Evolutionary conservation across 2,797 vertebrate genomes (phyloP).

Genomic region (Natrix natrix): DNA sequence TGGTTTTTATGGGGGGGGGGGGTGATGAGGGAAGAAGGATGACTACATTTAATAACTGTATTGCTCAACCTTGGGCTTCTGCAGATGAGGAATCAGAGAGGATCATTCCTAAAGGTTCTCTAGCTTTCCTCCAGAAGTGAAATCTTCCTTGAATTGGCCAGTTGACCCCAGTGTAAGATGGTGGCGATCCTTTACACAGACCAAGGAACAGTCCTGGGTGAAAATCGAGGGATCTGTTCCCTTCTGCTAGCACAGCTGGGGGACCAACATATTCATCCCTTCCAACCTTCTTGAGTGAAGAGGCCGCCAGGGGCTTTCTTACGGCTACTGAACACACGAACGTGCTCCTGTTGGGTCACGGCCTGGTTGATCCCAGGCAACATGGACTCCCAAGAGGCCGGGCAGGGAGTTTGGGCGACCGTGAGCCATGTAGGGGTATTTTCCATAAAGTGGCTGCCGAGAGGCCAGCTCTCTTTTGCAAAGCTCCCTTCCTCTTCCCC

Average conservation of each 20-base stretch:
- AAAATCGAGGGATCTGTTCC: not conserved
- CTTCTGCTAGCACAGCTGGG: not conserved
- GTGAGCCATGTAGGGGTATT: not conserved
- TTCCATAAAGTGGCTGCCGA: not conserved
- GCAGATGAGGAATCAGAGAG: not conserved
- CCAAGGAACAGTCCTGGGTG: not conserved
- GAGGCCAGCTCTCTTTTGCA: not conserved
- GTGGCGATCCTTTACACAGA: not conserved
- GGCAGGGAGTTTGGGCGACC: not conserved
- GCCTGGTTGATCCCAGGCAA: not conserved
- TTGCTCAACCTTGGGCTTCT: not conserved
- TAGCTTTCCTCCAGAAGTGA: not conserved
- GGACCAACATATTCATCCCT: not conserved
- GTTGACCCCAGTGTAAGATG: no score
- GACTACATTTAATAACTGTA: no score
- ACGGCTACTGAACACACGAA: no score
- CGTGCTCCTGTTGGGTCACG: not conserved
- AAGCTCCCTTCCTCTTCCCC: not conserved
- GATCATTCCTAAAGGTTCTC: no score
- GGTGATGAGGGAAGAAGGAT: not conserved
- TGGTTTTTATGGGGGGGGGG: not conserved
- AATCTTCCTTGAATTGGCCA: not conserved
- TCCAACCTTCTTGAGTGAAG: not conserved
- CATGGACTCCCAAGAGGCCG: not conserved
- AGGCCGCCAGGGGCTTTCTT: not conserved